Evolutionary conservation across 2,113 vertebrate genomes (phyloP).

Genomic region (Mustelus asterias): DNA sequence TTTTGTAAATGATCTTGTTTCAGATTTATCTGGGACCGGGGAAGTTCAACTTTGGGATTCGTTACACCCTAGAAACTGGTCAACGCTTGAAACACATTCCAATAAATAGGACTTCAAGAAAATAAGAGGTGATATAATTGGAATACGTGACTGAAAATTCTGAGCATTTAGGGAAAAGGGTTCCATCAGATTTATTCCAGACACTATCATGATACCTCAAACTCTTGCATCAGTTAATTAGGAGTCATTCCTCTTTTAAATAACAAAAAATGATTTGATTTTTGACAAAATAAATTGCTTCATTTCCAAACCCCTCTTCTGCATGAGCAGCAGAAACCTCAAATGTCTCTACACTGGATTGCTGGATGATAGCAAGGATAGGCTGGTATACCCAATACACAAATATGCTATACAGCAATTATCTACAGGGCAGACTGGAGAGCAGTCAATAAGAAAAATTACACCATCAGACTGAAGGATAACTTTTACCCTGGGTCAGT

Average conservation of each 20-base stretch:
- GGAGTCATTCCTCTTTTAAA: neutral
- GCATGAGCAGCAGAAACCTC: neutral
- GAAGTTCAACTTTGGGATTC: neutral
- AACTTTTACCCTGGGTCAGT: neutral
- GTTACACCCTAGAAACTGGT: neutral
- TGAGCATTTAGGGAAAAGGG: neutral
- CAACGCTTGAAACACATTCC: neutral
- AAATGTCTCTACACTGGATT: neutral
- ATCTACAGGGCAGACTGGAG: neutral
- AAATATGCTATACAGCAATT: neutral
- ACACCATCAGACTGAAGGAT: neutral
- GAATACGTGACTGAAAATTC: neutral
- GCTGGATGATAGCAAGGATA: neutral
- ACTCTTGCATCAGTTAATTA: neutral
- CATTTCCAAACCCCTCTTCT: neutral
- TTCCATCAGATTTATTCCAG: neutral
- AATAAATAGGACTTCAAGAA: neutral
- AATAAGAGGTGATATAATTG: neutral
- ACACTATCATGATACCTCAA: neutral
- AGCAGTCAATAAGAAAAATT: neutral
- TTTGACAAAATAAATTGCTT: neutral
- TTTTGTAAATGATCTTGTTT: neutral
- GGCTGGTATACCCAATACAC: neutral
- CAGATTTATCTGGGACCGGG: neutral
- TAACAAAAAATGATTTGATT: neutral